Base-by-base conservation (phyloP, 1,140 invertebrate genomes). In the Stenopsyche tienmushanensis region DNA sequence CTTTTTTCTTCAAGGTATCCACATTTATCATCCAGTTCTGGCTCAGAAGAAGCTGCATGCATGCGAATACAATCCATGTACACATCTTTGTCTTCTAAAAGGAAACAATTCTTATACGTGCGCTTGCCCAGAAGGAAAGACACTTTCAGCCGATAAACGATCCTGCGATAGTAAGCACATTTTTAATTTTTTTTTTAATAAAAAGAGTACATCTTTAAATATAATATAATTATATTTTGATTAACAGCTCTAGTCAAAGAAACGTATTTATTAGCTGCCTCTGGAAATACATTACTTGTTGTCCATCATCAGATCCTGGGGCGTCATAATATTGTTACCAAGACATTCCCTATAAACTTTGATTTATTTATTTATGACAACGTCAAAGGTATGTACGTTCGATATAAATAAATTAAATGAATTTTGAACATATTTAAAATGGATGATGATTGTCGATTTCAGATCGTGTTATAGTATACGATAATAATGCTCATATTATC, bases 41-140 rank as follows among this genome's bases (percentile, higher is more conserved):
- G 81, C 83, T 67, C 77, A 75, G 1, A 72, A 77, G n/a, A 72
- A 74, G 3, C 34, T 67, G 0, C 92, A 94, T 79, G 88, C 90
- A 3, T 97, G 94, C 74, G 72, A 72, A 17, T 69, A 77, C 45
- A 77, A 83, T 26, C 73, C 80, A 0, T 97, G 94, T 73, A 88
- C 85, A 18, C 88, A 96, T 73, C 73, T 97, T 17, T 97, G 94
- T 72, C 75, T 97, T 1, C 74, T 96, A 25, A 84, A 84, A 2
- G 85, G 86, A 0, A 77, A 78, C 20, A 77, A 72, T 0, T 79
- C 74, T 0, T 88, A 86, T 71, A 80, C 80, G 0, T 97, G 94
- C 76, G 87, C 84, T 3, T 97, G 94, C 73, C 89, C 92, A 0
- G 82, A 88, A 23, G 86, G 89, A 13, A 89, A 90, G 73, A 71